These are phyloP conservation scores for Monarcha castaneiventris DNA, from an alignment of 2,113 vertebrate species.

Conservation along the genomic window DNA sequence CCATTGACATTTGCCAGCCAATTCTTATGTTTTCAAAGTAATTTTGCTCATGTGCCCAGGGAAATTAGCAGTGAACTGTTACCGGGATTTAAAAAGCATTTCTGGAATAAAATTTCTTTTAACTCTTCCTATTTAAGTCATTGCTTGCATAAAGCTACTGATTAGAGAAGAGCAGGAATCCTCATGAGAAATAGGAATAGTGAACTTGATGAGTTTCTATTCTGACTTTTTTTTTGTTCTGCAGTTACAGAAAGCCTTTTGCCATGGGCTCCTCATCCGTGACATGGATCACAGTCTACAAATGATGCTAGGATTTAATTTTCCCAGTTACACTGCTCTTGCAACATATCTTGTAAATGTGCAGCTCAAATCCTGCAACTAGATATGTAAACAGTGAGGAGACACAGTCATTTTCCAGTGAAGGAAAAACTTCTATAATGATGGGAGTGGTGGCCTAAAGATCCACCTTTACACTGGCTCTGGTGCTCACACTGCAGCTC, in stretches of 20 bases:
- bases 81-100: neutral
- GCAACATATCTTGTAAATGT: neutral
- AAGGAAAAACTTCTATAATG: neutral
- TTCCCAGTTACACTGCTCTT: neutral
- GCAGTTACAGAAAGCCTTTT: neutral
- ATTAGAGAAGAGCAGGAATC: constrained; percentile 13
- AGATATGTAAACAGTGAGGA: neutral
- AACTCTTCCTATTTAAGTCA: constrained; percentile 30
- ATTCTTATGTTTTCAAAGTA: constrained; percentile 33
- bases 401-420: neutral
- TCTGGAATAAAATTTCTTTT: constrained; percentile 48
- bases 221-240: neutral
- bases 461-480: neutral
- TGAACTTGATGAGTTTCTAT: neutral
- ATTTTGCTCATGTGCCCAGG: constrained; percentile 48
- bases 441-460: neutral
- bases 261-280: neutral
- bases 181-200: neutral
- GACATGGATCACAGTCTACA: neutral
- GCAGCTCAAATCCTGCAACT: neutral
- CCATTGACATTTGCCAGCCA: constrained; percentile 43
- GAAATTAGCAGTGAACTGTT: constrained; percentile 46
- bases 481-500: neutral
- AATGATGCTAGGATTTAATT: neutral
- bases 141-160: constrained; percentile 1